phyloP scores from a whole-genome alignment of 2,113 vertebrate genomes.

The Neotoma lepida region DNA sequence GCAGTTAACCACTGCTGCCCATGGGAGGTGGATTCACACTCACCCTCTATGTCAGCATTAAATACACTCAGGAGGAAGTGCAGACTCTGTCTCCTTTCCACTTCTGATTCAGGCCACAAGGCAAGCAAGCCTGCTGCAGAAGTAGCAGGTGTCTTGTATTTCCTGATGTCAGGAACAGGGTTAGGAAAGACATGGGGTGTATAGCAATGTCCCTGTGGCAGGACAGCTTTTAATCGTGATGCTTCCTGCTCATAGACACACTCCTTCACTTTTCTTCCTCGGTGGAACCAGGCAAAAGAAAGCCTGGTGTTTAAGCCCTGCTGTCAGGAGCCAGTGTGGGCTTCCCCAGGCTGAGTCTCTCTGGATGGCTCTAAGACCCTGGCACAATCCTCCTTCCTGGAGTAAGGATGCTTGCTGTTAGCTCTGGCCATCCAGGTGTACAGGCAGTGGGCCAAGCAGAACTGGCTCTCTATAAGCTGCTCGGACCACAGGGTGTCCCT shows the following conservation, averaged over 20 bases:
- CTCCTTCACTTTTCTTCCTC: neutral
- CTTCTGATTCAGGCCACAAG: neutral
- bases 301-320: fast-evolving
- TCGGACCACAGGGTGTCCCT: neutral
- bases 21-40: neutral
- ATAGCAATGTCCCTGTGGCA: neutral
- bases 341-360: neutral
- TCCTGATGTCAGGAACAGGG: constrained; percentile 4
- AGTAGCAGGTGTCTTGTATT: neutral
- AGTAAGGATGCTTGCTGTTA: neutral
- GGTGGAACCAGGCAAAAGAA: neutral
- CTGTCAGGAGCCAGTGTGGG: neutral
- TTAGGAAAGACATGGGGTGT: neutral
- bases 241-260: neutral
- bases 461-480: neutral
- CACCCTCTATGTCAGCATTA: neutral
- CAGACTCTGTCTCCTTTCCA: neutral
- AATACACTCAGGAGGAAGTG: fast-evolving
- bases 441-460: neutral
- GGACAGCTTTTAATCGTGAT: neutral
- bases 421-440: neutral
- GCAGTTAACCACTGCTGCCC: neutral
- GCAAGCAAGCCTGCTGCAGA: neutral
- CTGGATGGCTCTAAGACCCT: neutral
- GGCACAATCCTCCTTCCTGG: neutral